Evolutionary conservation across 2,888 invertebrate species (phyloP).

Genomic region (Boloria selene): DNA sequence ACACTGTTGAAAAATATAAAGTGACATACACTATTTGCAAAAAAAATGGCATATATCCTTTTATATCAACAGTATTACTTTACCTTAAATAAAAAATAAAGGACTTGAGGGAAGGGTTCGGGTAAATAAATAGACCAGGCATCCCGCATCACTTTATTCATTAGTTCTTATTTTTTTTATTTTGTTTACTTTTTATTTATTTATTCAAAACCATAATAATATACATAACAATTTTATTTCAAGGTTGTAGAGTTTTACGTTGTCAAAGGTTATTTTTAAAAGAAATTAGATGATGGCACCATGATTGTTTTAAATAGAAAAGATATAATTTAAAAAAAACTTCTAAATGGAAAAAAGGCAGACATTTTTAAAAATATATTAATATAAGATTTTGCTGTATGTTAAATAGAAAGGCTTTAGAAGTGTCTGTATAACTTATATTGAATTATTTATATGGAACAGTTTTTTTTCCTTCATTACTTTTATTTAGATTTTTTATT

Average conservation of each 20-base stretch:
- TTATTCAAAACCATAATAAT: slow-evolving; percentile 1
- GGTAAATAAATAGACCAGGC: slow-evolving; percentile 62
- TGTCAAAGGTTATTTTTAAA: background rate
- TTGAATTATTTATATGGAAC: background rate
- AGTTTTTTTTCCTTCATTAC: too few relatives aligned
- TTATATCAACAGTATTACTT: slow-evolving; percentile 18
- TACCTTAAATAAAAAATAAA: slow-evolving; percentile 25
- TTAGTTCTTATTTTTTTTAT: slow-evolving; percentile 8
- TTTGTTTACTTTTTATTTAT: slow-evolving; percentile 30
- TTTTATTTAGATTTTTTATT: too few relatives aligned
- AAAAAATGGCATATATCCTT: background rate
- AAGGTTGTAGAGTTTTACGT: background rate
- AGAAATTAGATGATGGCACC: slow-evolving; percentile 65
- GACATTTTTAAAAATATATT: slow-evolving; percentile 3
- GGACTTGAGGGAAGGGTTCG: slow-evolving; percentile 45
- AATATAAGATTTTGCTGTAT: slow-evolving; percentile 27
- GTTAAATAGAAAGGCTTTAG: background rate
- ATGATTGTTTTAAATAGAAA: slow-evolving; percentile 52
- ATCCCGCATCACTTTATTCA: slow-evolving; percentile 52
- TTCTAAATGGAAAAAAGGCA: slow-evolving; percentile 33
- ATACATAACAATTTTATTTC: slow-evolving; percentile 13
- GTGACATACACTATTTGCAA: too few relatives aligned
- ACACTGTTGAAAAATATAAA: slow-evolving; percentile 22
- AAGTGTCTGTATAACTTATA: background rate
- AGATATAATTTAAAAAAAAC: slow-evolving; percentile 31